phyloP scores from a whole-genome alignment of 1,140 invertebrate species.

The Proctacanthus coquilletti region DNA sequence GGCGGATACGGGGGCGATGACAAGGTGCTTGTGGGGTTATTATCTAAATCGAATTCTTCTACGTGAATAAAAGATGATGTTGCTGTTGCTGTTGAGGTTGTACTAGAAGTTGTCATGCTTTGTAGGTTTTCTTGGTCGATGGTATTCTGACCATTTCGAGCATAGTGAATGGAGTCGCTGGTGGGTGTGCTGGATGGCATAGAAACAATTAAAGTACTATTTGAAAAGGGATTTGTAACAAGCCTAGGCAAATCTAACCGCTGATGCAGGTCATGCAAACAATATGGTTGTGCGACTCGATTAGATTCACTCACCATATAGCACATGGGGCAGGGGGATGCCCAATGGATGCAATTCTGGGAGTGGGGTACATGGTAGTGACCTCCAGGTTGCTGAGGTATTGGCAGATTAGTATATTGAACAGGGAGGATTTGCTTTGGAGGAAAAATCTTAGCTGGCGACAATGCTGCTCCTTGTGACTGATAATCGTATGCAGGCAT shows the following conservation, averaged over 20 bases:
- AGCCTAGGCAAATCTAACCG: no score
- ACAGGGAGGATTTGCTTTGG: constrained; percentile 28
- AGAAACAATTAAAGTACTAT: no score
- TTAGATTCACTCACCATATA: constrained; percentile 5
- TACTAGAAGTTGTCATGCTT: no score
- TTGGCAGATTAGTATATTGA: constrained; percentile 25
- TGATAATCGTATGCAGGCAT: not conserved
- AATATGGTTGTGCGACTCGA: not conserved
- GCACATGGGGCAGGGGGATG: not conserved
- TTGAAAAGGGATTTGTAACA: no score
- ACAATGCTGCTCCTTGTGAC: constrained; percentile 6
- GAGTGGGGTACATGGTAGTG: constrained; percentile 1
- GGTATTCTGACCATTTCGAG: no score
- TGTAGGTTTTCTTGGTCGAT: no score
- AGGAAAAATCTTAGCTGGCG: constrained; percentile 26
- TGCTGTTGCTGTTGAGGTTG: not conserved
- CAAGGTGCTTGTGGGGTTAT: not conserved
- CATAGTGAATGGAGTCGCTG: no score
- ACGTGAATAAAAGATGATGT: not conserved
- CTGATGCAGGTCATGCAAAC: no score
- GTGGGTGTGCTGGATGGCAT: no score
- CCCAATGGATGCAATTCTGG: constrained; percentile 5
- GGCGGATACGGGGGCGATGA: not conserved
- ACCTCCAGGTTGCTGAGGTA: constrained; percentile 19
- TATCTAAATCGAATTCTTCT: not conserved